Base-by-base conservation (phyloP, 1,140 invertebrate species). In the Mizuhopecten yessoensis region DNA sequence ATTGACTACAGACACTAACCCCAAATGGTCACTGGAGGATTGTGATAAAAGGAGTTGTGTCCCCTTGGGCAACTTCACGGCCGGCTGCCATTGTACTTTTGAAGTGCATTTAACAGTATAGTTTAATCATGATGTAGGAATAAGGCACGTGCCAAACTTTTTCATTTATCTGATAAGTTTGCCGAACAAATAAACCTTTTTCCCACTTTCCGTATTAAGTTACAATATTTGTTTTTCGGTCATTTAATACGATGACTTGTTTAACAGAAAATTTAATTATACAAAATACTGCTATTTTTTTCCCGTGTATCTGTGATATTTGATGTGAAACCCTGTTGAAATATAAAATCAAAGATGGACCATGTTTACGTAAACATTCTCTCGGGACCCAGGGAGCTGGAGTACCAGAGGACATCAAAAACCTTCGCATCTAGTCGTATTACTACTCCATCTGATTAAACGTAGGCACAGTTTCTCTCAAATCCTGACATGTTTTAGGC, bases 91-190 rank as follows among this genome's bases (percentile, higher is more conserved):
- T 75, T 75, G 57, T 75, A 75, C 57, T 75, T 75, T 75, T 75
- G 57, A 75, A 75, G 57, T 75, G 57, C 57, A 75, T 75, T 75
- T 17, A 75, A 75, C 57, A 75, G 2, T 75, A 75, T 5, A 75
- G 57, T 75, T 75, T 75, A 75, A 75, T 75, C 57, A 75, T 75
- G 57, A 75, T 75, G 57, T 29, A 75, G 57, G 57, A 7, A n/a
- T 75, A 75, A 7, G n/a, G 57, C 57, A 75, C 57, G 57, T 75
- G 57, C n/a, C 1, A 23, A 75, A 75, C 57, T 75, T 29, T n/a
- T 75, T 75, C 57, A 75, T 75, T 75, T 75, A 75, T 75, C 57
- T 29, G 57, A 75, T 75, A 75, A 75, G 57, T 75, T n/a, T 75
- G 23, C 57, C 57, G 11, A 75, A 75, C 57, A 75, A 75, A 75